Evolutionary conservation across 2,888 invertebrate species (phyloP).

Genomic region (Syritta pipiens): DNA sequence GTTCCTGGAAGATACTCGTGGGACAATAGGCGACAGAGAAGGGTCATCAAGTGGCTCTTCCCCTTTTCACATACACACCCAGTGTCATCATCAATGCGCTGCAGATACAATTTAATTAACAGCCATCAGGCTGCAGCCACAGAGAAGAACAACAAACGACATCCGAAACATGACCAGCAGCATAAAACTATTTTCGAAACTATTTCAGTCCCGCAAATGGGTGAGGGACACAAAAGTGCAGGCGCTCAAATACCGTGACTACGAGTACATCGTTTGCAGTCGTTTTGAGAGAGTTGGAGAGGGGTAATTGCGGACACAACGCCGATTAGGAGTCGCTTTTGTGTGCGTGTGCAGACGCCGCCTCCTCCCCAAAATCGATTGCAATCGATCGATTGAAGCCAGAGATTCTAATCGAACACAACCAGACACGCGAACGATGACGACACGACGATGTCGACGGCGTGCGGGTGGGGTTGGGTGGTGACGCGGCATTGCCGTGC

Average conservation of each 20-base stretch:
- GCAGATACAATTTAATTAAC: slow-evolving; percentile 46
- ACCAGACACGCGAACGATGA: slow-evolving; percentile 6
- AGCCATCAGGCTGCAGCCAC: slow-evolving; percentile 15
- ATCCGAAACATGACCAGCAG: slow-evolving; percentile 23
- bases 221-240: too few relatives aligned
- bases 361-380: slow-evolving; percentile 18
- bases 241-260: slow-evolving; percentile 17
- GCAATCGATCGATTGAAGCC: slow-evolving; percentile 32
- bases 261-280: slow-evolving; percentile 4
- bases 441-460: too few relatives aligned
- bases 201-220: slow-evolving; percentile 1
- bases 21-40: too few relatives aligned
- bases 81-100: slow-evolving; percentile 19
- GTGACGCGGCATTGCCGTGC: too few relatives aligned
- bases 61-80: too few relatives aligned
- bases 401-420: slow-evolving; percentile 23
- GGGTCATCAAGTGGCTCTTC: too few relatives aligned
- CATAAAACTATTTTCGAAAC: slow-evolving; percentile 34
- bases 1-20: slow-evolving; percentile 11
- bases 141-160: too few relatives aligned
- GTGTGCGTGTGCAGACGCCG: slow-evolving; percentile 12
- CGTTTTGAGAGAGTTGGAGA: background rate
- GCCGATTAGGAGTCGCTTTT: slow-evolving; percentile 4
- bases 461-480: too few relatives aligned
- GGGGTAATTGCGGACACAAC: slow-evolving; percentile 8